These are phyloP conservation scores for Pungitius pungitius DNA, from an alignment of 2,113 vertebrate genomes.

Conservation along the genomic window DNA sequence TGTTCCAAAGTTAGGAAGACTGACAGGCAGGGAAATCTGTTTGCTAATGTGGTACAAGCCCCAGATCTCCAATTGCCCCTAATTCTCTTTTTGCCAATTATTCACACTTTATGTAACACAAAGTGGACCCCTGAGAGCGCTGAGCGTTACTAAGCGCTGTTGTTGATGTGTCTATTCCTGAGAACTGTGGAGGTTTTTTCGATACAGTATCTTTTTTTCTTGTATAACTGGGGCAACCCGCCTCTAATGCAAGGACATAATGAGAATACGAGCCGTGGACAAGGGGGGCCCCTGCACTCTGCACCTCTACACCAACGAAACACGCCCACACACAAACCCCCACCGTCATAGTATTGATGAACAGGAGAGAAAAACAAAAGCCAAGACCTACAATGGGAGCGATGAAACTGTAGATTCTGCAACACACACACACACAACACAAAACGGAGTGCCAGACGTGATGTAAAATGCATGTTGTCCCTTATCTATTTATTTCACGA, in stretches of 20 bases:
- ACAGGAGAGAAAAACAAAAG: constrained; percentile 56
- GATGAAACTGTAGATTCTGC: constrained; percentile 11
- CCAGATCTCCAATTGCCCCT: constrained; percentile 39
- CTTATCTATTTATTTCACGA: constrained; percentile 16
- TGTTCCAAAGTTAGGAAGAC: constrained; percentile 49
- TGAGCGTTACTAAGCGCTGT: constrained; percentile 50
- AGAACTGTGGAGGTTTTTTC: constrained; percentile 37
- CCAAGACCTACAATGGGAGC: constrained; percentile 30
- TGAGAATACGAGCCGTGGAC: constrained; percentile 52
- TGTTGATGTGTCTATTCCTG: constrained; percentile 60
- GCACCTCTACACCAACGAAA: constrained; percentile 28
- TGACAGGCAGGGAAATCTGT: constrained; percentile 64
- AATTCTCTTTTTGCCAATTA: constrained; percentile 61
- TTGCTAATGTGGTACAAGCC: constrained; percentile 50
- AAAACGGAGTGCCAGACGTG: constrained; percentile 10
- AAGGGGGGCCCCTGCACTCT: constrained; percentile 43
- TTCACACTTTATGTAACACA: constrained; percentile 54
- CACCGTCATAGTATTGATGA: constrained; percentile 51
- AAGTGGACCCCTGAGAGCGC: constrained; percentile 53
- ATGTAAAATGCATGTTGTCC: constrained; percentile 48
- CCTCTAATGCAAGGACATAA: constrained; percentile 46
- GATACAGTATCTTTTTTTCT: constrained; percentile 42
- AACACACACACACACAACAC: constrained; percentile 8
- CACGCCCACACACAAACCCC: constrained; percentile 4
- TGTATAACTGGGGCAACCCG: constrained; percentile 57